Evolutionary conservation across 2,888 invertebrate genomes (phyloP), one percentile per base, ranked within the genome.

Genomic region (Blomia tropicalis): DNA sequence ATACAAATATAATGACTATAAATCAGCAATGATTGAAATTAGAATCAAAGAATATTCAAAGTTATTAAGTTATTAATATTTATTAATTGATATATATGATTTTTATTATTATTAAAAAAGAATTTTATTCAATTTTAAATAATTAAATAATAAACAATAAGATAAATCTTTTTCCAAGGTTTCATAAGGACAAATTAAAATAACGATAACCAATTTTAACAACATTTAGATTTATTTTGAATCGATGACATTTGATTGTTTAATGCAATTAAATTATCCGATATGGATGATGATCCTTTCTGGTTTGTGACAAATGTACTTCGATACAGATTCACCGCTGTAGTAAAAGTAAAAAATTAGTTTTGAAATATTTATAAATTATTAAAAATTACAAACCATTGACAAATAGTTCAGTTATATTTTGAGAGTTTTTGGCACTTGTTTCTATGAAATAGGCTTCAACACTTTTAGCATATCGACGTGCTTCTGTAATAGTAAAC

Each of bases 391-490:
- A 47, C 29, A 22, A 23, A 56, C 56, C 29, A 31, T 36, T 56
- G 25, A 56, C 29, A 27, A 75, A 75, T 11, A 75, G 67, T 63
- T 73, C 70, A 36, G 71, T 69, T 19, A 75, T 70, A 66, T 75
- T 74, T 1, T 69, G 69, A 29, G 74, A 73, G 43, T 72, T 73
- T 61, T 73, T 69, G 27, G 75, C 75, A 69, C 75, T 75, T 3
- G 75, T 75, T 67, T 75, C 75, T 61, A 73, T 71, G 67, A 74
- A 74, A 43, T 74, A 70, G 22, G 74, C 74, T 66, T 70, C 70
- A 14, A 73, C 72, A 23, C 70, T 68, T 25, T 70, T 69, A 2
- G 74, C 73, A 69, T 73, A 75, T 70, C 69, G 2, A 73, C 75
- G 65, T 73, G 75, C 75, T 65, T 17, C 25, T 7, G 31, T 36